A percentile compares a stretch with the other conserved stretches of the same genome.
Evolutionary conservation across 2,888 invertebrate species (phyloP).

Genomic region (Automeris io): DNA sequence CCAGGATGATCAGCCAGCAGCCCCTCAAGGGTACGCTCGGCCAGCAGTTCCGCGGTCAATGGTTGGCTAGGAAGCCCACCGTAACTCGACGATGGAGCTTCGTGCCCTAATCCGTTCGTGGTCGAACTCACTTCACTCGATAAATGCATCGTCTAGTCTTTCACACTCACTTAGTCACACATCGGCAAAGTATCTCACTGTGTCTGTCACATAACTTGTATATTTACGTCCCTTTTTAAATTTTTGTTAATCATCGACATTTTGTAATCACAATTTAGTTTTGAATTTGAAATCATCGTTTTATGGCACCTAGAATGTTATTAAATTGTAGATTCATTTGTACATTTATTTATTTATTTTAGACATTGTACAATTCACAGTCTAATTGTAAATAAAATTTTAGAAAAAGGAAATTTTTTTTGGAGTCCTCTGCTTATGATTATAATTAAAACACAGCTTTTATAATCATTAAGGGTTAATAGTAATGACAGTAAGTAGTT

Average conservation of each 20-base stretch:
- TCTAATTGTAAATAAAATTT: too few relatives aligned
- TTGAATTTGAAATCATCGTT: neutral
- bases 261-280: neutral
- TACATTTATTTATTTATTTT: too few relatives aligned
- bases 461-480: too few relatives aligned
- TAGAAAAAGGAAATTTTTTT: too few relatives aligned
- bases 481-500: too few relatives aligned
- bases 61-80: conserved; percentile 72
- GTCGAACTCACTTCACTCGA: conserved; percentile 87
- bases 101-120: conserved; percentile 74
- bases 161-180: conserved; percentile 23
- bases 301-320: neutral
- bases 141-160: conserved; percentile 81
- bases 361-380: too few relatives aligned
- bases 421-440: too few relatives aligned
- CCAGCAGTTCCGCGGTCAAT: conserved; percentile 87
- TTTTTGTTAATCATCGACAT: conserved; percentile 7
- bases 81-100: conserved; percentile 68
- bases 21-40: conserved; percentile 90
- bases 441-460: too few relatives aligned
- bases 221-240: conserved; percentile 11
- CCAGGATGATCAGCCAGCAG: conserved; percentile 94
- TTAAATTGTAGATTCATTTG: too few relatives aligned
- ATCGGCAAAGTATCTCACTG: conserved; percentile 30
- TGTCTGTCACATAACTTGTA: conserved; percentile 56